These are phyloP conservation scores for Hippasteria phrygiana DNA, from an alignment of 53 echinoderm and acorn worm species.

Conservation along the genomic window DNA sequence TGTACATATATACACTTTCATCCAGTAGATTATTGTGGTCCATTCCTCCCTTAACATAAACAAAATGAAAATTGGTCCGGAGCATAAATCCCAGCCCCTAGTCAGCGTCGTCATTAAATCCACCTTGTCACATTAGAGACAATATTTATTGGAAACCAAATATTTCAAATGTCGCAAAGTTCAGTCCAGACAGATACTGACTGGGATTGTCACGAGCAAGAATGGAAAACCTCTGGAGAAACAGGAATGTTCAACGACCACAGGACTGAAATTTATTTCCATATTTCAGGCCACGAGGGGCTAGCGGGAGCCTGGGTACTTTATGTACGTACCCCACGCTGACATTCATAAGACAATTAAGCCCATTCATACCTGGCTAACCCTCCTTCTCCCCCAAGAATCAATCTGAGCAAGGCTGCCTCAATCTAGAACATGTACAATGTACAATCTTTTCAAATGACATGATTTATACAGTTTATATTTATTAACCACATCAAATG, in stretches of 20 bases:
- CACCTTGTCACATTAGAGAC: slow-evolving; percentile 12
- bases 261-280: neutral
- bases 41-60: neutral
- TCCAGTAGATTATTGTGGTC: neutral
- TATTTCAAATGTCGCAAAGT: slow-evolving; percentile 19
- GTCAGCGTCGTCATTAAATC: neutral
- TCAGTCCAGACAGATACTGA: neutral
- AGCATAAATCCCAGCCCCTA: neutral
- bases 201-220: neutral
- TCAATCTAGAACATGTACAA: neutral
- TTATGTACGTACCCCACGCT: too few species aligned
- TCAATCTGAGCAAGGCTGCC: neutral
- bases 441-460: neutral
- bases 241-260: neutral
- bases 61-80: neutral
- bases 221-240: neutral
- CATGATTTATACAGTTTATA: too few species aligned
- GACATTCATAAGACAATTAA: neutral
- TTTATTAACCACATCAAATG: too few species aligned
- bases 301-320: neutral
- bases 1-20: too few species aligned
- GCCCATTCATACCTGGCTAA: slow-evolving; percentile 13
- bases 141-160: slow-evolving; percentile 35
- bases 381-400: neutral
- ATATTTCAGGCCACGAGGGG: slow-evolving; percentile 4